Conservation (phyloP, 2,888 invertebrate species). For the Drosophila siamana region DNA sequence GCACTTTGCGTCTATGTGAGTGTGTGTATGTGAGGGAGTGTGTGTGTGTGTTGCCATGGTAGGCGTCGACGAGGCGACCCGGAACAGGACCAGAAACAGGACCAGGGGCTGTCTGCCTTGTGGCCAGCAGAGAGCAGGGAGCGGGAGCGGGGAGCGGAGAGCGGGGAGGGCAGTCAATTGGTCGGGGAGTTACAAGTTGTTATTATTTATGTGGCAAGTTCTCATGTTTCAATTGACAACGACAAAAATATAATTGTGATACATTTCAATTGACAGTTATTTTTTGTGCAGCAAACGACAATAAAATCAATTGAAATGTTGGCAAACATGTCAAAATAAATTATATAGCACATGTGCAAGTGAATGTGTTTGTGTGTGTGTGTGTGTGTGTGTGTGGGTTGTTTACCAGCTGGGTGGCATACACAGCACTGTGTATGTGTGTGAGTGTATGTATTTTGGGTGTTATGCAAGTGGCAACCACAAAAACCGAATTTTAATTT, state of each 20-base stretch:
- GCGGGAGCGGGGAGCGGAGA: too few species aligned
- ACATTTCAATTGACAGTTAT: constrained; percentile 71
- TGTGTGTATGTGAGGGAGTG: too few species aligned
- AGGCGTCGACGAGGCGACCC: constrained; percentile 13
- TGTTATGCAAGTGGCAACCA: constrained; percentile 79
- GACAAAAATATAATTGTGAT: constrained; percentile 73
- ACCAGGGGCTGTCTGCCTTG: constrained; percentile 69
- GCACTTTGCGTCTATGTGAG: constrained; percentile 8
- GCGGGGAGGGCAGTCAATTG: constrained; percentile 6
- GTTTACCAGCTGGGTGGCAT: constrained; percentile 64
- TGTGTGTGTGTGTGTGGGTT: constrained; percentile 61
- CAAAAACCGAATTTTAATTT: constrained; percentile 82
- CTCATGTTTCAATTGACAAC: constrained; percentile 71
- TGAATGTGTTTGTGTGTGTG: too few species aligned
- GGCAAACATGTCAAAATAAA: constrained; percentile 85
- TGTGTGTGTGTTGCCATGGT: constrained; percentile 39
- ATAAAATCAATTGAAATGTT: constrained; percentile 85
- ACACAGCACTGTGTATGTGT: constrained; percentile 2
- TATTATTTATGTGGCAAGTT: constrained; percentile 69
- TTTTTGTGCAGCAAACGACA: constrained; percentile 63
- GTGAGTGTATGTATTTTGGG: constrained; percentile 24
- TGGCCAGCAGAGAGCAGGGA: too few species aligned
- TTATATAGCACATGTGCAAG: constrained; percentile 69
- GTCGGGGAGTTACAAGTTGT: constrained; percentile 70
- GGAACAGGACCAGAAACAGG: constrained; percentile 4